Percentiles rank a stretch among this genome's conserved stretches.
Evolutionary conservation across 1,140 invertebrate genomes (phyloP).

Genomic region (Drosophila sucinea): DNA sequence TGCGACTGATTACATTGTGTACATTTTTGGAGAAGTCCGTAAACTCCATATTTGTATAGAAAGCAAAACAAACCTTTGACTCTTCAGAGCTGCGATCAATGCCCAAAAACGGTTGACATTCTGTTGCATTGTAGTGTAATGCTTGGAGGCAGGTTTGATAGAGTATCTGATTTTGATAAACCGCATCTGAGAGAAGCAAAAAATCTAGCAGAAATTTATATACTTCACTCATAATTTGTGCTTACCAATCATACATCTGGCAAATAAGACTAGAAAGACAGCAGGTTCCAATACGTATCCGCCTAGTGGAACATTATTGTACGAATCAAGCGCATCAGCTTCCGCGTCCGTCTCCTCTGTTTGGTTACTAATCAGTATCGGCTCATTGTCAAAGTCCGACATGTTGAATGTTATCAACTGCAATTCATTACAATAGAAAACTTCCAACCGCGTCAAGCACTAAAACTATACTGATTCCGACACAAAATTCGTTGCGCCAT

Average conservation of each 20-base stretch:
- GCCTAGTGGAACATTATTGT: not conserved
- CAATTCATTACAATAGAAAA: not conserved
- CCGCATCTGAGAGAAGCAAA: conserved; percentile 57
- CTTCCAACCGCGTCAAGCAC: not conserved
- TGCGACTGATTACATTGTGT: not conserved
- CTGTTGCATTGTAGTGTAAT: conserved; percentile 59
- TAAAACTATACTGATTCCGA: not conserved
- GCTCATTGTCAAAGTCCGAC: not conserved
- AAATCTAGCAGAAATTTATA: not conserved
- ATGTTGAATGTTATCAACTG: not conserved
- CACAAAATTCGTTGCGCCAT: not conserved
- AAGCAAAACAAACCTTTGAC: conserved; percentile 45
- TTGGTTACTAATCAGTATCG: not conserved
- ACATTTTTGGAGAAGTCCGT: not conserved
- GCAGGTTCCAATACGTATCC: conserved; percentile 65
- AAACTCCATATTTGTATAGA: conserved; percentile 6
- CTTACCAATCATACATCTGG: conserved; percentile 67
- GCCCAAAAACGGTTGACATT: conserved; percentile 70
- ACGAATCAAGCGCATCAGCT: not conserved
- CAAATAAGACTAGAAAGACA: conserved; percentile 72
- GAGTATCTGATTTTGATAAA: conserved; percentile 78
- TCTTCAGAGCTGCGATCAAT: conserved; percentile 64
- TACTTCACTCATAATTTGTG: not conserved
- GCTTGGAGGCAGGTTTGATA: conserved; percentile 73
- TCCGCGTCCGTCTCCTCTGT: not conserved